A percentile compares a stretch with the other conserved stretches of the same genome.
These are phyloP conservation scores for Morpho deidamia DNA, from an alignment of 2,888 invertebrate species.

Conservation along the genomic window DNA sequence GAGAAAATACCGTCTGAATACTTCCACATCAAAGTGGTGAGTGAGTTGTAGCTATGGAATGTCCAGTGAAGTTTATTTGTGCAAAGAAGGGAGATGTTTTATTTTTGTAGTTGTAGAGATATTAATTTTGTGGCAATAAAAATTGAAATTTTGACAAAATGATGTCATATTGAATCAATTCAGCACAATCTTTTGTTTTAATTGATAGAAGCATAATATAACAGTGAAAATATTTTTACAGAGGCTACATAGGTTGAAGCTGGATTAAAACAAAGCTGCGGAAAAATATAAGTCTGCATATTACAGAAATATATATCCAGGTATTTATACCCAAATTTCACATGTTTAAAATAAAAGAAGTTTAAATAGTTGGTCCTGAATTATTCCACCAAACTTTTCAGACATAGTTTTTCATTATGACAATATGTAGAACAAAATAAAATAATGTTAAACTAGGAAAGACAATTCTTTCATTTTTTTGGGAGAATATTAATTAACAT, in stretches of 20 bases:
- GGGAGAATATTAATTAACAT: too few relatives aligned
- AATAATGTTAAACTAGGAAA: too few relatives aligned
- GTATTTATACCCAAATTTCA: too few relatives aligned
- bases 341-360: too few relatives aligned
- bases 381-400: too few relatives aligned
- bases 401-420: too few relatives aligned
- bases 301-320: too few relatives aligned
- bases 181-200: not conserved
- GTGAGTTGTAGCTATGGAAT: slow-evolving; percentile 34
- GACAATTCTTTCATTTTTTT: too few relatives aligned
- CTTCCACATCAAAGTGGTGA: slow-evolving; percentile 33
- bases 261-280: not conserved
- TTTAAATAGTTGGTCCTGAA: too few relatives aligned
- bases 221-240: not conserved
- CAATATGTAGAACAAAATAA: too few relatives aligned
- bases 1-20: slow-evolving; percentile 21
- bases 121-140: not conserved
- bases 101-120: slow-evolving; percentile 3
- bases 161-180: not conserved
- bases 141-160: not conserved
- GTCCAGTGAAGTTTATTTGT: slow-evolving; percentile 23
- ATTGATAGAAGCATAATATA: too few relatives aligned
- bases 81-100: slow-evolving; percentile 12
- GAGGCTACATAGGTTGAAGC: not conserved
- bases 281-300: too few relatives aligned